Percentiles rank a stretch among this genome's conserved stretches.
Evolutionary conservation across 2,888 invertebrate genomes (phyloP).

Genomic region (Scaptomyza cyrtandrae): DNA sequence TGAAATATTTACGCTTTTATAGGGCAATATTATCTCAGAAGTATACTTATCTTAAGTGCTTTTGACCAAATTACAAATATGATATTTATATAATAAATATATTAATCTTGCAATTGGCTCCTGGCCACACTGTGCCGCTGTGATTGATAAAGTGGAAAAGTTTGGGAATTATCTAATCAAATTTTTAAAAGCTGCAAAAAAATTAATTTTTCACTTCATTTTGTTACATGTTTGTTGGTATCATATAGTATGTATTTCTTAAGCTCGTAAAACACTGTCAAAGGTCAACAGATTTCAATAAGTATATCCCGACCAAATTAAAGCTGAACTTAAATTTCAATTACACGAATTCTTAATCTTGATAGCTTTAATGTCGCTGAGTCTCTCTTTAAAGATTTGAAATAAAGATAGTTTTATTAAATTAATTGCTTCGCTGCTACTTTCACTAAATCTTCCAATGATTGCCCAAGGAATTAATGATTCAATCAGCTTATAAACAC

Average conservation of each 20-base stretch:
- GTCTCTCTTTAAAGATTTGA: not conserved
- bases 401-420: not conserved
- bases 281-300: too few relatives aligned
- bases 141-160: slow-evolving; percentile 1
- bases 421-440: not conserved
- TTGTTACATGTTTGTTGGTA: not conserved
- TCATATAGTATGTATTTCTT: not conserved
- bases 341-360: not conserved
- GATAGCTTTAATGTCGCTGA: not conserved
- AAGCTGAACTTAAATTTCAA: not conserved
- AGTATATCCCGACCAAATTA: too few relatives aligned
- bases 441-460: not conserved
- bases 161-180: slow-evolving; percentile 13
- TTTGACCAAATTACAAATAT: slow-evolving; percentile 1
- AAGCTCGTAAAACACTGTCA: too few relatives aligned
- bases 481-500: slow-evolving; percentile 17
- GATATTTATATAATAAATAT: not conserved
- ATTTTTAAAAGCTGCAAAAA: slow-evolving; percentile 1
- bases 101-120: not conserved
- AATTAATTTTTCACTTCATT: not conserved
- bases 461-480: slow-evolving; percentile 2
- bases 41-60: not conserved
- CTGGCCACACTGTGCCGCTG: not conserved
- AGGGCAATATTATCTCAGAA: slow-evolving; percentile 17
- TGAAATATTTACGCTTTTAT: slow-evolving; percentile 32